A percentile compares a stretch with the other conserved stretches of the same genome.
Evolutionary conservation across 2,797 vertebrate genomes (phyloP).

Genomic region (Thamnophis elegans): DNA sequence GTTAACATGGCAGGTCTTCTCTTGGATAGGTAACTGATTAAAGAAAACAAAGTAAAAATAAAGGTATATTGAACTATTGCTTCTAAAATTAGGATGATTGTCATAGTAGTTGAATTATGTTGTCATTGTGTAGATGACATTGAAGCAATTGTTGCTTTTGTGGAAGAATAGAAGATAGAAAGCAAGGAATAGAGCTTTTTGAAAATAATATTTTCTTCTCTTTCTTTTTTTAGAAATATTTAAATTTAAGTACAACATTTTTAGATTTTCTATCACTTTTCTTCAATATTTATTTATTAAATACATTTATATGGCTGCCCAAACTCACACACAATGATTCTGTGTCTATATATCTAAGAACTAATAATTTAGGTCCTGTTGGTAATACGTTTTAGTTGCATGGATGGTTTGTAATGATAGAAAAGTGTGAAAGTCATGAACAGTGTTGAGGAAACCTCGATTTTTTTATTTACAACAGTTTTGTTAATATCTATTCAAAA

Average conservation of each 20-base stretch:
- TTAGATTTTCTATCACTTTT: not conserved
- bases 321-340: too few relatives aligned
- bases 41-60: not conserved
- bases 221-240: not conserved
- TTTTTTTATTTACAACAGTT: not conserved
- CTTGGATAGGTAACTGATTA: not conserved
- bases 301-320: too few relatives aligned
- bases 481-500: not conserved
- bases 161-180: not conserved
- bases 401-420: not conserved
- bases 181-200: not conserved
- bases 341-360: not conserved
- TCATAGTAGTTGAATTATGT: not conserved
- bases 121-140: not conserved
- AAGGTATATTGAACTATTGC: not conserved
- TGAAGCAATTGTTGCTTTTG: not conserved
- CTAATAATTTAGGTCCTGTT: not conserved
- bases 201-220: not conserved
- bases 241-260: not conserved
- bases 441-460: not conserved
- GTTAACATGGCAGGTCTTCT: not conserved
- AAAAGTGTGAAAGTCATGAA: not conserved
- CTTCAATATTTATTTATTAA: not conserved
- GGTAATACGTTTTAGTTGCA: not conserved
- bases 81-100: not conserved